Base-by-base conservation (phyloP, 2,888 invertebrate genomes). In the Tenodera sinensis region DNA sequence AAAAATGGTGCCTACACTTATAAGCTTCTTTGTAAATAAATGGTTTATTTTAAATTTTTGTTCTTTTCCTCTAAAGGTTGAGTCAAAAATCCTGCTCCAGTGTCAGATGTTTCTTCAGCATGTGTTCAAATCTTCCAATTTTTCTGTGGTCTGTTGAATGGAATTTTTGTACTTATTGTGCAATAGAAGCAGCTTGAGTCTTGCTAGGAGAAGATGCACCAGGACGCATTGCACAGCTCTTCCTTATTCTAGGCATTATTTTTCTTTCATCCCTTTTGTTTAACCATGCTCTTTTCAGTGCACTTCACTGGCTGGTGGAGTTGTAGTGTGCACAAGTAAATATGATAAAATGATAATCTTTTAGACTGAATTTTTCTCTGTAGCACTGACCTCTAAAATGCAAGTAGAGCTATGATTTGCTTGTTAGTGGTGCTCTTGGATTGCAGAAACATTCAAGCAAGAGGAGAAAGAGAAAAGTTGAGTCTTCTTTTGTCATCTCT, bases 21-120 rank as follows among this genome's bases (percentile, higher is more conserved):
- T 20, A 25, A 71, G 54, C 54, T 71, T 71, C 54, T 71, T 71
- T 71, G 54, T 71, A 71, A 71, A 71, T 71, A 71, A 71, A 8
- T 71, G 1, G 30, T n/a, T 83, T 83, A 2, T 83, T 34, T 82
- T 83, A 83, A 83, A 42, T 20, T n/a, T 28, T 14, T 83, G 28
- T 88, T 84, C 83, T 88, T 88, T 47, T 83, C 83, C 28, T 88
- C 42, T 87, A 25, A 87, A 82, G 87, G 87, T 82, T 87, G 81
- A 82, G 82, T 30, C 30, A 87, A 87, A 30, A 28, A 34, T 14
- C 82, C 87, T 87, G 81, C 12, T 87, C 82, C 87, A 34, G 87
- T 30, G n/a, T 71, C 20, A 71, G 54, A 71, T 71, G 54, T 71
- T 71, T 71, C 54, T 71, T 71, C 54, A 71, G 54, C 54, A 71